phyloP scores from a whole-genome alignment of 2,797 vertebrate genomes.

The Lepidocolaptes lacrymiger region DNA sequence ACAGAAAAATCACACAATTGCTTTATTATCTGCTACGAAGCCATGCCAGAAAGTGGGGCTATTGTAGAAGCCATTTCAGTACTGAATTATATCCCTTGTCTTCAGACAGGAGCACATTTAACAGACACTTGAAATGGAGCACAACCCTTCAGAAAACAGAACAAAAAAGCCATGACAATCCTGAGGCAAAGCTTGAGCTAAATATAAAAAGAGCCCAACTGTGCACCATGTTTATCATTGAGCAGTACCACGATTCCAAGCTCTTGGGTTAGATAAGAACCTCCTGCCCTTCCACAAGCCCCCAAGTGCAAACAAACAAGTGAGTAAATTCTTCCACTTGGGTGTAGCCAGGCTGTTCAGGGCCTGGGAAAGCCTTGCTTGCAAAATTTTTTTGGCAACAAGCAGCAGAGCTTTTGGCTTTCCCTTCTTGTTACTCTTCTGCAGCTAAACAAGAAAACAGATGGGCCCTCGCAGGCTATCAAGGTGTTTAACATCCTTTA shows the following conservation, averaged over 20 bases:
- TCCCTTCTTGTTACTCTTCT: conserved; percentile 27
- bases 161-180: neutral
- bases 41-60: neutral
- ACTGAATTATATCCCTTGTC: conserved; percentile 13
- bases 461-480: neutral
- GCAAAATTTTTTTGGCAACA: conserved; percentile 66
- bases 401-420: conserved; percentile 43
- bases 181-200: conserved; percentile 5
- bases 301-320: conserved; percentile 59
- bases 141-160: neutral
- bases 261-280: conserved; percentile 40
- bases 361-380: conserved; percentile 76
- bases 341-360: conserved; percentile 55
- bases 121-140: neutral
- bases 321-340: conserved; percentile 74
- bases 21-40: neutral
- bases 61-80: neutral
- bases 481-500: neutral
- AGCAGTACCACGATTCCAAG: neutral
- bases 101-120: neutral
- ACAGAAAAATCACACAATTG: neutral
- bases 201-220: conserved; percentile 13
- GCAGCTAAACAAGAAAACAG: conserved; percentile 23
- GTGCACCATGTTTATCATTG: neutral
- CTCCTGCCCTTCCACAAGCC: conserved; percentile 35